Percentiles rank a stretch among this genome's conserved stretches.
phyloP scores from a whole-genome alignment of 1,140 invertebrate genomes.

The Drosophila athabasca region DNA sequence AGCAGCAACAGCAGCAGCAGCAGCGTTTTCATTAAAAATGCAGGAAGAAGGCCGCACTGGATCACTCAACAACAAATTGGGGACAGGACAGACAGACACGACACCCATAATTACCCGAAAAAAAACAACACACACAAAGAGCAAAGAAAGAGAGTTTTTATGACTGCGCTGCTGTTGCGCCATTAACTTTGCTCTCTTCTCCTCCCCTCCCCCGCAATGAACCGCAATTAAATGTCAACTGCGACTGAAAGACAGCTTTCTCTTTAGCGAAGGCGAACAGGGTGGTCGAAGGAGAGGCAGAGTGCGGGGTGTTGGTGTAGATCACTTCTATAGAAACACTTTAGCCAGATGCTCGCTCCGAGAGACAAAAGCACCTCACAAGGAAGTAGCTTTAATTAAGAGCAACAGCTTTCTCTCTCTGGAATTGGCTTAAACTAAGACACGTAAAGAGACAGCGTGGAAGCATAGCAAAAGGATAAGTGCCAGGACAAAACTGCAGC shows the following conservation, averaged over 20 bases:
- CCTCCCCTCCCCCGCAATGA: neutral
- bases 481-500: constrained; percentile 15
- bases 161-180: constrained; percentile 7
- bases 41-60: constrained; percentile 50
- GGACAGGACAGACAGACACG: constrained; percentile 7
- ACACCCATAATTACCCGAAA: constrained; percentile 39
- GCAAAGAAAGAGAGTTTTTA: constrained; percentile 38
- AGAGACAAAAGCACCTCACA: too few species aligned
- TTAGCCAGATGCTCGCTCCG: too few species aligned
- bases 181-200: constrained; percentile 32
- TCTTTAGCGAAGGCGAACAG: neutral
- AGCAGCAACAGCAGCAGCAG: neutral
- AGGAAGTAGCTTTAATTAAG: too few species aligned
- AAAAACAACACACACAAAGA: constrained; percentile 9
- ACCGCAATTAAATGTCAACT: constrained; percentile 17
- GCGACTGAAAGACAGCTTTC: too few species aligned
- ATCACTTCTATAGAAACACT: too few species aligned
- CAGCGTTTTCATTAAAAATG: constrained; percentile 60
- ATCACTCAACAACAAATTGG: constrained; percentile 50
- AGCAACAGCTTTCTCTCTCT: constrained; percentile 5
- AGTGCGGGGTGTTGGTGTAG: too few species aligned
- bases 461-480: constrained; percentile 4
- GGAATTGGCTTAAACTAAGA: neutral
- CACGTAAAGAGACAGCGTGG: too few species aligned
- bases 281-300: too few species aligned